Evolutionary conservation across 1,140 invertebrate genomes (phyloP), one percentile per base, ranked within the genome.

Genomic region (Reticulitermes speratus): DNA sequence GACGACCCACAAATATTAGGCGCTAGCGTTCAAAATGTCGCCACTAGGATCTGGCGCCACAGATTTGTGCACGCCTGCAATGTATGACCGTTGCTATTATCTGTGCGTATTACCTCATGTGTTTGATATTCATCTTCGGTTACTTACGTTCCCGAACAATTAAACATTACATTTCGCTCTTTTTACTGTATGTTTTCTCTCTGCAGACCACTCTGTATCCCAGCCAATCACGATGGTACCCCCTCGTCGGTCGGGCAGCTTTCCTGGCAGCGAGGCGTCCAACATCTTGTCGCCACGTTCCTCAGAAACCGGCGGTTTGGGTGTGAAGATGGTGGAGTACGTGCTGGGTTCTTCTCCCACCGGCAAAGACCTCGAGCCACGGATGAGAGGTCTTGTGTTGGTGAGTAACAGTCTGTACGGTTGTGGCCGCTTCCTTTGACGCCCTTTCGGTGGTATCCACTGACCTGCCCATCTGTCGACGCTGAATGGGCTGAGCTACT

Each of bases 271-370:
- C 87, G 90, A 91, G 89, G 90, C 90, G 86, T 92, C 92, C 88
- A 91, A 92, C 89, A 95, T 95, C 87, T 90, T 96, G 83, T 95
- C 94, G 6, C 96, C 96, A 25, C 92, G 96, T 84, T 93, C 93
- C 81, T 93, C 93, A 82, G 94, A 95, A 88, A 96, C 96, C 87
- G 94, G 95, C 86, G 97, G 97, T 52, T 94, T 99, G 85, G 97
- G 97, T 86, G 96, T 98, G 85, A 99, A 99, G 93, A 99, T 99
- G 97, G 98, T 98, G n/a, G 98, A 99, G 92, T 99, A 99, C 90
- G 97, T 99, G 82, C 93, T 99, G 87, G 95, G 96, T 86, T 96
- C 96, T 86, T 98, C 97, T 84, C 97, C 98, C 19, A 98, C 97
- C 69, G 93, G 94, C 87, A 96, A 96, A 90, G 92, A 93, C 87